Conservation (phyloP, 2,888 invertebrate species). For the Machimus atricapillus region DNA sequence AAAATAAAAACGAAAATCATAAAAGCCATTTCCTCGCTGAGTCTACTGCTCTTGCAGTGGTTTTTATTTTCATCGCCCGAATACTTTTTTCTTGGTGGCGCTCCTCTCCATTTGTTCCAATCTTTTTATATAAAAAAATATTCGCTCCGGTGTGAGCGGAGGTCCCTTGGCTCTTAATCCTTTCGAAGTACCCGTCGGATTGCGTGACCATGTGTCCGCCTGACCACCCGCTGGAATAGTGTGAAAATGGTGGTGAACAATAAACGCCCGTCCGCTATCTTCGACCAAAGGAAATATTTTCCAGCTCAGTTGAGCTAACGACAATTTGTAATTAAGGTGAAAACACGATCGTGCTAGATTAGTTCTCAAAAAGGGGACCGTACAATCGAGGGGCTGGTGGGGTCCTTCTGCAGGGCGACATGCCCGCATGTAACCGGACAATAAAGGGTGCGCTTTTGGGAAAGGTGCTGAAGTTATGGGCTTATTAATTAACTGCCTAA, state of each 20-base stretch:
- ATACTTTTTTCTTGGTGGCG: neutral
- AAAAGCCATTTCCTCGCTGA: conserved; percentile 11
- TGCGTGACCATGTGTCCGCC: conserved; percentile 1
- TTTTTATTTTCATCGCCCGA: neutral
- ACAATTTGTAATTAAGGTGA: conserved; percentile 27
- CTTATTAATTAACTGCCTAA: neutral
- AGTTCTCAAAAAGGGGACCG: neutral
- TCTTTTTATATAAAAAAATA: neutral
- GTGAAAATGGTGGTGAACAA: conserved; percentile 15
- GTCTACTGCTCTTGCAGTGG: neutral
- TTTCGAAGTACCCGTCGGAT: neutral
- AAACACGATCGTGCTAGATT: neutral
- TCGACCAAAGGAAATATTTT: neutral
- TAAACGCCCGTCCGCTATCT: neutral
- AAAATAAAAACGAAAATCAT: neutral
- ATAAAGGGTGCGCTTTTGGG: neutral
- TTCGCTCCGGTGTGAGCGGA: neutral
- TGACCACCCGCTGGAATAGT: neutral
- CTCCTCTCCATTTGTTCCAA: neutral
- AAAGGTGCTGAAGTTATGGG: neutral
- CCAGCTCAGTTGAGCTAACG: conserved; percentile 18
- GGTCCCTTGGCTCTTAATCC: neutral
- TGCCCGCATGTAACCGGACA: neutral
- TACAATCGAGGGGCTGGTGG: neutral
- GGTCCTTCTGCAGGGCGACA: neutral